Conservation (phyloP, 2,888 invertebrate species). For the Cephus pygmeus region DNA sequence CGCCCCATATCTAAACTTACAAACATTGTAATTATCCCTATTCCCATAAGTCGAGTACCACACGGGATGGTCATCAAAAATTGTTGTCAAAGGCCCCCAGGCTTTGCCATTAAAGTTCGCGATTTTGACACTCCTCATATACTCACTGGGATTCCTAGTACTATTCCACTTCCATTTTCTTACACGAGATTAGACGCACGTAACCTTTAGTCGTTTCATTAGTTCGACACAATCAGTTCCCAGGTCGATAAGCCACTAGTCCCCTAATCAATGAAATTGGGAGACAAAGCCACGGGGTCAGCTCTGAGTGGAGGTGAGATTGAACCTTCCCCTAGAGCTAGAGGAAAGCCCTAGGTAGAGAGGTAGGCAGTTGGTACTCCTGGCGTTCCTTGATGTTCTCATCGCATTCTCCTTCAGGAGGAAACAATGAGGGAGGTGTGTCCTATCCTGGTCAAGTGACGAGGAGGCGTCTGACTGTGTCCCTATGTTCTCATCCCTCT, state of each 20-base stretch:
- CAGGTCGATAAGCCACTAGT: conserved; percentile 30
- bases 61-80: conserved; percentile 26
- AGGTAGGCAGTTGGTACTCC: conserved; percentile 34
- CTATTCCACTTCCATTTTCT: conserved; percentile 26
- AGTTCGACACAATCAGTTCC: conserved; percentile 58
- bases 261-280: conserved; percentile 65
- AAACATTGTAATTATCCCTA: conserved; percentile 63
- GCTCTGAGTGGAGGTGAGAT: conserved; percentile 40
- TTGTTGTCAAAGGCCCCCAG: conserved; percentile 24
- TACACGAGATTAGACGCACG: conserved; percentile 53
- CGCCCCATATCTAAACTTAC: conserved; percentile 55
- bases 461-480: conserved; percentile 35
- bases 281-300: conserved; percentile 55
- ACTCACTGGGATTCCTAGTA: neutral
- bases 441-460: conserved; percentile 38
- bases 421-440: conserved; percentile 57
- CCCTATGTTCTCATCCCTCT: conserved; percentile 1
- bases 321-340: conserved; percentile 33
- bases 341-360: conserved; percentile 20
- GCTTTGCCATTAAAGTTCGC: neutral
- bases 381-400: conserved; percentile 28
- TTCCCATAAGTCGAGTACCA: conserved; percentile 56
- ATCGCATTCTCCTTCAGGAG: conserved; percentile 33
- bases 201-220: conserved; percentile 61
- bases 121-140: neutral